These are phyloP conservation scores for Diplosoma virens DNA, from an alignment of 23 tunicate species.

Conservation along the genomic window DNA sequence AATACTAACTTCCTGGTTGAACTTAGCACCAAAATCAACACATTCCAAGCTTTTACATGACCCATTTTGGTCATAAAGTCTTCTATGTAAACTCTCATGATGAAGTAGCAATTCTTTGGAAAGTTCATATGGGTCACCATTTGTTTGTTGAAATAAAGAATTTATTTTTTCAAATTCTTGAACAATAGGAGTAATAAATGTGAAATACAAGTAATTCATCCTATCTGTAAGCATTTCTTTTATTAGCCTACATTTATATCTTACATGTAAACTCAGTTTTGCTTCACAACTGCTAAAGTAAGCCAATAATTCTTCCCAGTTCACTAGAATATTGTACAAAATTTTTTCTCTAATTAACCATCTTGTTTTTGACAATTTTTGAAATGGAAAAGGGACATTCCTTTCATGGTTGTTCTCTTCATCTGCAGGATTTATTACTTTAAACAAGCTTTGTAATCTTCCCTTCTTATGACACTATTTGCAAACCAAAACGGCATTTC, in stretches of 20 bases:
- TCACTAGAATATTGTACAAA: neutral
- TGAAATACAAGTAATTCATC: conserved; percentile 8
- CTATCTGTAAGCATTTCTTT: neutral
- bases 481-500: conserved; percentile 20
- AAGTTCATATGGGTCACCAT: conserved; percentile 28
- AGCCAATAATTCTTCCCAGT: conserved; percentile 2
- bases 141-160: conserved; percentile 33
- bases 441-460: conserved; percentile 12
- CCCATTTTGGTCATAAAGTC: conserved; percentile 15
- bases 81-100: neutral
- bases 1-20: conserved; percentile 5
- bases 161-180: conserved; percentile 19
- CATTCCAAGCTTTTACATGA: neutral
- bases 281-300: conserved; percentile 16
- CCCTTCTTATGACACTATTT: conserved; percentile 12
- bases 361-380: conserved; percentile 3
- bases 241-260: conserved; percentile 9
- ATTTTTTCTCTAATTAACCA: conserved; percentile 22
- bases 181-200: conserved; percentile 20
- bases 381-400: conserved; percentile 20
- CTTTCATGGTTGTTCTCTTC: no score
- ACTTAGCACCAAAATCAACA: conserved; percentile 22
- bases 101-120: neutral
- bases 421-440: no score
- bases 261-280: no score